Conservation (phyloP, 2,113 vertebrate species). For the Osmerus mordax region DNA sequence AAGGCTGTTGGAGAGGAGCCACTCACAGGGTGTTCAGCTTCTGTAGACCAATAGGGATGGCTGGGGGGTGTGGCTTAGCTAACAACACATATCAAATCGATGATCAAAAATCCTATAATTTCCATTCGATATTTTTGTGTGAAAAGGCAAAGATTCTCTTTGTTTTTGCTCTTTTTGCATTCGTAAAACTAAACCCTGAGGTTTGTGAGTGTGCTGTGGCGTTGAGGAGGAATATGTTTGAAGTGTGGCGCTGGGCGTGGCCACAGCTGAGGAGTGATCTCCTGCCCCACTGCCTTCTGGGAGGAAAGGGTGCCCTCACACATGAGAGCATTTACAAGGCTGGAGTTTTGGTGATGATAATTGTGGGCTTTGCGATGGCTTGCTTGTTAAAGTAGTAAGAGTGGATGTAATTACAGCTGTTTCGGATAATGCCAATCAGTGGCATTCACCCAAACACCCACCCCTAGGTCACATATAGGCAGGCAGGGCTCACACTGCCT, state of each 20-base stretch:
- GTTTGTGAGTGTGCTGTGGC: no score
- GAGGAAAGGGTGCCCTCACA: slow-evolving; percentile 42
- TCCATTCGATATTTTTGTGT: no score
- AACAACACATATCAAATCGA: no score
- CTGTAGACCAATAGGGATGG: no score
- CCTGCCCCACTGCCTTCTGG: neutral
- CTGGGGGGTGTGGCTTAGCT: no score
- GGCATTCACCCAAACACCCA: slow-evolving; percentile 25
- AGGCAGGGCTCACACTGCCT: neutral
- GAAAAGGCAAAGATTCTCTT: no score
- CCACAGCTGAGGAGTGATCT: neutral
- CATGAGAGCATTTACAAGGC: slow-evolving; percentile 62
- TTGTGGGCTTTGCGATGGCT: slow-evolving; percentile 64
- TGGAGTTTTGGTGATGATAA: slow-evolving; percentile 67
- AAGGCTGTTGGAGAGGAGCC: neutral
- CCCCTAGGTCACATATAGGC: neutral
- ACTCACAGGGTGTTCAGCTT: no score
- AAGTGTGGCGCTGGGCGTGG: no score
- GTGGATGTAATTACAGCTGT: slow-evolving; percentile 70
- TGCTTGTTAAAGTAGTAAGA: slow-evolving; percentile 68
- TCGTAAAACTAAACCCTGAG: no score
- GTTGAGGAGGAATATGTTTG: no score
- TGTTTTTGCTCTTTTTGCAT: no score
- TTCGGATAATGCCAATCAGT: slow-evolving; percentile 70
- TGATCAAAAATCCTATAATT: no score